Conservation (phyloP, 2,888 invertebrate species). For the Calliphora vomitoria region DNA sequence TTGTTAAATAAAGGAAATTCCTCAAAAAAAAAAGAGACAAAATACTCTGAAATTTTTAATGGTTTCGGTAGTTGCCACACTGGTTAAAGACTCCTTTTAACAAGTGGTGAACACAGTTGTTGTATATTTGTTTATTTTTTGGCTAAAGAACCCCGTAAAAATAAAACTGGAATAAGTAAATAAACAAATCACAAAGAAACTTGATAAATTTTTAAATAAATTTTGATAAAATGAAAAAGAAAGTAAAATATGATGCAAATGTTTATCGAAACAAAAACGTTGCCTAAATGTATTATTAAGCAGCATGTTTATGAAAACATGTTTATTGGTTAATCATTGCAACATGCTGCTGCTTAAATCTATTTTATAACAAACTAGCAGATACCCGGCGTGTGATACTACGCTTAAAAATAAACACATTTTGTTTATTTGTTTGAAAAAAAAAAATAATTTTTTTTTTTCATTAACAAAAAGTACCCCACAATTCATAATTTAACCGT, state of each 20-base stretch:
- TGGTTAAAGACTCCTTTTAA: conserved; percentile 58
- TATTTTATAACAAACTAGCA: too few species aligned
- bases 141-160: conserved; percentile 36
- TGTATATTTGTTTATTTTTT: conserved; percentile 55
- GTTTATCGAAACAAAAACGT: too few species aligned
- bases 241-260: not conserved
- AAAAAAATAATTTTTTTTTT: too few species aligned
- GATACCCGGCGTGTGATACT: too few species aligned
- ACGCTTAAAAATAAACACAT: too few species aligned
- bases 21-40: conserved; percentile 5
- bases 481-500: too few species aligned
- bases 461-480: too few species aligned
- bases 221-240: not conserved
- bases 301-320: too few species aligned
- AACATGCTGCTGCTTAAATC: too few species aligned
- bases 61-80: conserved; percentile 50
- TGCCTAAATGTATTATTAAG: too few species aligned
- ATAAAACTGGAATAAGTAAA: not conserved
- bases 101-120: conserved; percentile 69
- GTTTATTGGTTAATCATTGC: too few species aligned
- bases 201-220: not conserved
- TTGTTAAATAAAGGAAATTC: conserved; percentile 32
- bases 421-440: too few species aligned
- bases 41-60: conserved; percentile 21
- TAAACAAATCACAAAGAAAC: not conserved